Conservation (phyloP, 2,888 invertebrate species). For the Capitulum mitella region DNA sequence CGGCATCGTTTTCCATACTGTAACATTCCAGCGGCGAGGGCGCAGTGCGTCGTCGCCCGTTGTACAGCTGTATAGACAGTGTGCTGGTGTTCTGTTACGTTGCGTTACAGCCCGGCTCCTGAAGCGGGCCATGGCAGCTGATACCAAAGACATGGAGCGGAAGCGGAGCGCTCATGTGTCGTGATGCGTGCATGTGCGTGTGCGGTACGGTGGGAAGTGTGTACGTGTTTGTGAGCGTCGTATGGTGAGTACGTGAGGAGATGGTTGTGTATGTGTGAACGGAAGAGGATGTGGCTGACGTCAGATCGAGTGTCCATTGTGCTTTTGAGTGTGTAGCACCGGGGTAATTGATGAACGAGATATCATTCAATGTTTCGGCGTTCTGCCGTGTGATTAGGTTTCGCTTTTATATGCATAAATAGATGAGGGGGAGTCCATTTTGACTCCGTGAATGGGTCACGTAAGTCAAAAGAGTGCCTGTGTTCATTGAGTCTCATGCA, state of each 20-base stretch:
- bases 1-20: not conserved
- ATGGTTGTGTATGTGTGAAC: not conserved
- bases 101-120: slow-evolving; percentile 1
- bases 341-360: too few relatives aligned
- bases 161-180: not conserved
- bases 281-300: not conserved
- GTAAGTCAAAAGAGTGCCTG: too few relatives aligned
- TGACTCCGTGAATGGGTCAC: too few relatives aligned
- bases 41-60: not conserved
- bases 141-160: not conserved
- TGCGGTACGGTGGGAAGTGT: too few relatives aligned
- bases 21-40: slow-evolving; percentile 16
- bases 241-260: not conserved
- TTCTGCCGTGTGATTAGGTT: too few relatives aligned
- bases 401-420: too few relatives aligned
- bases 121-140: slow-evolving; percentile 3
- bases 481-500: too few relatives aligned
- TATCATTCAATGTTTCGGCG: too few relatives aligned
- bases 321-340: not conserved
- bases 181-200: not conserved
- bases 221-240: not conserved
- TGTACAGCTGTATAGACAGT: not conserved
- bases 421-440: too few relatives aligned
- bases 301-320: too few relatives aligned
- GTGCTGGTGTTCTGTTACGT: not conserved